Percentiles rank a stretch among this genome's conserved stretches.
Conservation (phyloP, 1,140 invertebrate genomes). For the Lucilia sericata region DNA sequence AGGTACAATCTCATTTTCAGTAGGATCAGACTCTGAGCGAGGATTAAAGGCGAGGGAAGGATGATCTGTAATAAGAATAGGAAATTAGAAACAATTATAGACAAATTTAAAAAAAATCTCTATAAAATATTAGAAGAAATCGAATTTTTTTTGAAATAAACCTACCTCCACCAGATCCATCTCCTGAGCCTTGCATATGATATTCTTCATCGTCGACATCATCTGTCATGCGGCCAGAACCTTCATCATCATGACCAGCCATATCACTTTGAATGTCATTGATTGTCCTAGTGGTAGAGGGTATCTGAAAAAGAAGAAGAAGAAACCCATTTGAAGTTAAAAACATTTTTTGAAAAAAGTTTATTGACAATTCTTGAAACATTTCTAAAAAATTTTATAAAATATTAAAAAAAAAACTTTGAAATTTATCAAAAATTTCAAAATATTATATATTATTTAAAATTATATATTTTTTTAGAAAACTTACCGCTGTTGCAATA, state of each 20-base stretch:
- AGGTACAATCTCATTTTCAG: slow-evolving; percentile 50
- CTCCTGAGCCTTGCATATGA: slow-evolving; percentile 58
- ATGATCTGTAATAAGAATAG: slow-evolving; percentile 50
- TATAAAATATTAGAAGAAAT: background rate
- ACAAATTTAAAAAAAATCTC: too few relatives aligned
- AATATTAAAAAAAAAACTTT: too few relatives aligned
- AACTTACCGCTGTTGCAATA: slow-evolving; percentile 60
- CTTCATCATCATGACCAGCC: slow-evolving; percentile 62
- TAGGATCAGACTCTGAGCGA: slow-evolving; percentile 49
- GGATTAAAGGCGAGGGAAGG: slow-evolving; percentile 51
- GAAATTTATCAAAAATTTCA: background rate
- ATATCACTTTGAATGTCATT: slow-evolving; percentile 65
- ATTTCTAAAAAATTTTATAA: too few relatives aligned
- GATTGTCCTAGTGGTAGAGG: slow-evolving; percentile 48
- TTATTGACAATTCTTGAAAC: too few relatives aligned
- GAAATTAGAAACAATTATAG: too few relatives aligned
- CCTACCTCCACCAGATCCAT: slow-evolving; percentile 65
- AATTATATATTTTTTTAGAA: background rate
- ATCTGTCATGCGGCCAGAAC: slow-evolving; percentile 53
- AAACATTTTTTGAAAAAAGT: too few relatives aligned
- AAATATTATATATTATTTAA: background rate
- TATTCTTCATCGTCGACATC: slow-evolving; percentile 65
- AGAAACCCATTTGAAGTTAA: too few relatives aligned
- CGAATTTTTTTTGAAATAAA: background rate
- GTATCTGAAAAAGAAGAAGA: slow-evolving; percentile 51